Base-by-base conservation (phyloP, 2,888 invertebrate species). In the Chaetogeoica ovagalla region DNA sequence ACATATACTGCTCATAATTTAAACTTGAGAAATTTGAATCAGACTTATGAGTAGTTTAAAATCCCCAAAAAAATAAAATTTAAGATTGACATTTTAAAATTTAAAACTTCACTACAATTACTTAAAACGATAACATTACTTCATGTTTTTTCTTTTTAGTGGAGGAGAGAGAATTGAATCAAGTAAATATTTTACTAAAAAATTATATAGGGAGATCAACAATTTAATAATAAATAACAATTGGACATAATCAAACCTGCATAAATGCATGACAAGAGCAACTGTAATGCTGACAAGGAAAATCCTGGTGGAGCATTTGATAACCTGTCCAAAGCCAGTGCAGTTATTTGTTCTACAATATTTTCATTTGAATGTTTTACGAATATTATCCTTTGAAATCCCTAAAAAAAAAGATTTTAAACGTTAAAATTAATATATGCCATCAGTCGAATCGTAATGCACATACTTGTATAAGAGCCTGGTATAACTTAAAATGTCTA, bases 181-280 rank as follows among this genome's bases (percentile, higher is more conserved):
- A 43, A 43, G 2, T 43, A 9, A 6, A 6, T 4, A 4, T 43
- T 48, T 48, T 48, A 13, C 48, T 48, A 48, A 48, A 48, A 11
- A 48, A 48, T 48, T 48, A 48, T 1, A 30, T 55, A 4, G 55
- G 7, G 19, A 6, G 5, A 4, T 4, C 19, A 43, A 23, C 30
- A 21, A 8, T 37, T 39, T 21, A 17, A 30, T 11, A 70, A 11
- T 39, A 71, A 60, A 48, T n/a, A 72, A 13, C 48, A 17, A 62
- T 19, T 55, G 37, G 15, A 9, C 37, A 89, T 84, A 15, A 39
- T 11, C 69, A 77, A 62, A 79, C 79, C 79, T 79, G 91, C 91
- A 87, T 94, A 94, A 90, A 94, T 92, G 85, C 93, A 93, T 66
- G 92, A 91, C 83, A 94, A 87, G 84, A 94, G 89, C 81, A 94